Evolutionary conservation across 2,888 invertebrate species (phyloP).

Genomic region (Ecdyonurus torrentis): DNA sequence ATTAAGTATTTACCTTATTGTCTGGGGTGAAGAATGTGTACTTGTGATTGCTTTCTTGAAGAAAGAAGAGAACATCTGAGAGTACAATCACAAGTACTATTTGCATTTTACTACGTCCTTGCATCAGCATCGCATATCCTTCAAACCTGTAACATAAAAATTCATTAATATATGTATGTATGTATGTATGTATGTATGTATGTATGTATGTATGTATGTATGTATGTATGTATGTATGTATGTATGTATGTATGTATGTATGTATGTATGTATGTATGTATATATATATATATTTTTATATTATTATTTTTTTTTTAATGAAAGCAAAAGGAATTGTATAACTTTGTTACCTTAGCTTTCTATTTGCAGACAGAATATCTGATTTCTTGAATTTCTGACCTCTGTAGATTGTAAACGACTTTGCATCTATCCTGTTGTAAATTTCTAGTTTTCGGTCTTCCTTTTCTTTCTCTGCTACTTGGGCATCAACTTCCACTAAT

Average conservation of each 20-base stretch:
- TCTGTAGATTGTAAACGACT: constrained; percentile 70
- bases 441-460: constrained; percentile 82
- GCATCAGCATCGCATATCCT: constrained; percentile 77
- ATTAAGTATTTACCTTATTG: constrained; percentile 51
- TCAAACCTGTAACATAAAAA: constrained; percentile 43
- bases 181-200: neutral
- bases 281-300: constrained; percentile 2
- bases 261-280: too few relatives aligned
- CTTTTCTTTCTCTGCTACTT: constrained; percentile 82
- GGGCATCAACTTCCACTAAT: constrained; percentile 76
- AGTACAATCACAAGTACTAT: constrained; percentile 76
- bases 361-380: constrained; percentile 67
- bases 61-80: constrained; percentile 80
- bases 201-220: constrained; percentile 1
- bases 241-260: too few relatives aligned
- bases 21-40: constrained; percentile 87
- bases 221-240: too few relatives aligned
- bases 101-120: constrained; percentile 79
- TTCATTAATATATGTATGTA: neutral
- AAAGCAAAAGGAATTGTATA: neutral
- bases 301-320: neutral
- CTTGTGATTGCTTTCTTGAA: constrained; percentile 83
- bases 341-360: constrained; percentile 48
- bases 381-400: constrained; percentile 86
- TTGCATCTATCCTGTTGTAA: constrained; percentile 80